A percentile compares a stretch with the other conserved stretches of the same genome.
These are phyloP conservation scores for Amiota mariae DNA, from an alignment of 2,888 invertebrate genomes.

Conservation along the genomic window DNA sequence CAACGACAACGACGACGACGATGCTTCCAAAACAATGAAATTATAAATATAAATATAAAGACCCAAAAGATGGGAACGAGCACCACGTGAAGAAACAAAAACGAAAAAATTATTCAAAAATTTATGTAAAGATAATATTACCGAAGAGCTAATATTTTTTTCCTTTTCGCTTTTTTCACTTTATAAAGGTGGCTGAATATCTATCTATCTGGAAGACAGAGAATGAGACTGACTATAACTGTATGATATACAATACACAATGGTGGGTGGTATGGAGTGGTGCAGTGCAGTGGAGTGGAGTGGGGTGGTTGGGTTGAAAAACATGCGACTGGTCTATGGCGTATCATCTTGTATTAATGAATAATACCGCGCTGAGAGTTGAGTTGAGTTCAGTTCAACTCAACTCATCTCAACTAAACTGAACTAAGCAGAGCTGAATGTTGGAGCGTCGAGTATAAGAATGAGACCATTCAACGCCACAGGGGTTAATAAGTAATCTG, in stretches of 20 bases:
- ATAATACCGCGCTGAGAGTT: slow-evolving; percentile 64
- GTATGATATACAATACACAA: too few relatives aligned
- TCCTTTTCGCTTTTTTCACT: slow-evolving; percentile 22
- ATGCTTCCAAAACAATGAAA: slow-evolving; percentile 36
- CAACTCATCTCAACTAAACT: too few relatives aligned
- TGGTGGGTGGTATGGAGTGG: too few relatives aligned
- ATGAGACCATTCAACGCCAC: slow-evolving; percentile 57
- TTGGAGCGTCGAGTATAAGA: too few relatives aligned
- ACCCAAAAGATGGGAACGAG: slow-evolving; percentile 42
- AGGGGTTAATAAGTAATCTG: slow-evolving; percentile 73
- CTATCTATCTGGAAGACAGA: too few relatives aligned
- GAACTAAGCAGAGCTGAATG: too few relatives aligned
- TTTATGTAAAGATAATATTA: slow-evolving; percentile 68
- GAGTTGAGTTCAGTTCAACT: slow-evolving; percentile 5
- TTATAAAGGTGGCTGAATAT: background rate
- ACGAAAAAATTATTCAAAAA: slow-evolving; percentile 59
- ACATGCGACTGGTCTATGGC: slow-evolving; percentile 13
- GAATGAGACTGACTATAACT: too few relatives aligned
- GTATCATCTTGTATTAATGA: slow-evolving; percentile 65
- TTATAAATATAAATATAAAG: slow-evolving; percentile 54
- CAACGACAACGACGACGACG: too few relatives aligned
- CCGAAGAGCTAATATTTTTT: slow-evolving; percentile 71
- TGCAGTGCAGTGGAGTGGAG: too few relatives aligned
- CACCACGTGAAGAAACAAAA: slow-evolving; percentile 25
- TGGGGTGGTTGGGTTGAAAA: slow-evolving; percentile 28